phyloP scores from a whole-genome alignment of 1,140 invertebrate species.

The Acyrthosiphon pisum region DNA sequence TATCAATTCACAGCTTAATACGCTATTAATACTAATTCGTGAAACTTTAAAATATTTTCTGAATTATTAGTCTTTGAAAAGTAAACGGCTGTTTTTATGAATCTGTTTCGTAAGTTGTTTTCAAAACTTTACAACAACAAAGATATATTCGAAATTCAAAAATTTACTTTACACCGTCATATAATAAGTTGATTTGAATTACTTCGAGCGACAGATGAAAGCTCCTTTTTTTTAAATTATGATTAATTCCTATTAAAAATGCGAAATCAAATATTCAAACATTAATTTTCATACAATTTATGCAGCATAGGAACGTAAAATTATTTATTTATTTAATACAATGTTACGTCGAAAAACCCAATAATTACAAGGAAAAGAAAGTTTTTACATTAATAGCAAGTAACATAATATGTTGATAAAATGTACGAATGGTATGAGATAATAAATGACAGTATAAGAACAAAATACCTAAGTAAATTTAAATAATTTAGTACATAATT shows the following conservation, averaged over 20 bases:
- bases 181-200: neutral
- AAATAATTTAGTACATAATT: neutral
- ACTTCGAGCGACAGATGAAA: neutral
- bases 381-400: neutral
- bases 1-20: neutral
- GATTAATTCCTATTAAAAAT: neutral
- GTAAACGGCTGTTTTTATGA: neutral
- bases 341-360: neutral
- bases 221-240: neutral
- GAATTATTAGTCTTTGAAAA: slow-evolving; percentile 8
- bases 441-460: neutral
- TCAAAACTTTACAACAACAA: neutral
- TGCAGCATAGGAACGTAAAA: neutral
- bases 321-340: neutral
- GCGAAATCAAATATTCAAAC: neutral
- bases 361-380: neutral
- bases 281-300: neutral
- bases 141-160: neutral
- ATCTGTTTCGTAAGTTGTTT: neutral
- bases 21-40: neutral
- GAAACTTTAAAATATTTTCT: slow-evolving; percentile 4
- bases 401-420: neutral
- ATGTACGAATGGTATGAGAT: neutral
- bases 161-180: neutral
- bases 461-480: neutral